phyloP scores from a whole-genome alignment of 2,888 invertebrate genomes.

The Odontomyia ornata region DNA sequence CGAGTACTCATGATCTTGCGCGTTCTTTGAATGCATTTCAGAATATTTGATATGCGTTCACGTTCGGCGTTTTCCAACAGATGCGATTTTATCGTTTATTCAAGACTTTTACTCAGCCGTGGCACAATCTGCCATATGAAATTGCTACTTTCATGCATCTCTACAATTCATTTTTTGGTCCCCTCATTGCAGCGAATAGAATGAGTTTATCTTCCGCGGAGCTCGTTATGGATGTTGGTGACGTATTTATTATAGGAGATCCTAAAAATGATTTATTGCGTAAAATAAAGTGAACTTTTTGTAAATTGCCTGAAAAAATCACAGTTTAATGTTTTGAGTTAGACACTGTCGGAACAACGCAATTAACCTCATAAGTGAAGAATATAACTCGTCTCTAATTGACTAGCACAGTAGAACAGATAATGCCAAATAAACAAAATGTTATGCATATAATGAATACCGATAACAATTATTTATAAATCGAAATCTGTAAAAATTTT shows the following conservation, averaged over 20 bases:
- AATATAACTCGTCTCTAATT: no score
- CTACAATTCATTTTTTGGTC: background rate
- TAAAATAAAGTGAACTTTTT: no score
- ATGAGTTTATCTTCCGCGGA: conserved; percentile 25
- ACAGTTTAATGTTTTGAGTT: no score
- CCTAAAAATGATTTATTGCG: conserved; percentile 37
- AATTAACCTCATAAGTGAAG: no score
- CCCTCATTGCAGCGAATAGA: background rate
- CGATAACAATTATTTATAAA: no score
- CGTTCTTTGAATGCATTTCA: background rate
- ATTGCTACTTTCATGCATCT: conserved; percentile 19
- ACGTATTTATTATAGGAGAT: conserved; percentile 45
- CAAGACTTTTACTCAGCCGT: background rate
- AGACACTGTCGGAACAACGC: no score
- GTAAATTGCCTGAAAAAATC: no score
- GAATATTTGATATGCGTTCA: background rate
- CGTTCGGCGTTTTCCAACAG: background rate
- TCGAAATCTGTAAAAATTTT: no score
- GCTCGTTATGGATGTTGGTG: conserved; percentile 42
- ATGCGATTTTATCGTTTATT: conserved; percentile 33
- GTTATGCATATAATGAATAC: no score
- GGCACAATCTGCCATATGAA: background rate
- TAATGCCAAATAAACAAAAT: no score
- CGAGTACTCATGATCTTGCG: background rate
- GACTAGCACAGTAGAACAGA: no score